phyloP scores from a whole-genome alignment of 2,797 vertebrate species.

The Decapterus maruadsi region DNA sequence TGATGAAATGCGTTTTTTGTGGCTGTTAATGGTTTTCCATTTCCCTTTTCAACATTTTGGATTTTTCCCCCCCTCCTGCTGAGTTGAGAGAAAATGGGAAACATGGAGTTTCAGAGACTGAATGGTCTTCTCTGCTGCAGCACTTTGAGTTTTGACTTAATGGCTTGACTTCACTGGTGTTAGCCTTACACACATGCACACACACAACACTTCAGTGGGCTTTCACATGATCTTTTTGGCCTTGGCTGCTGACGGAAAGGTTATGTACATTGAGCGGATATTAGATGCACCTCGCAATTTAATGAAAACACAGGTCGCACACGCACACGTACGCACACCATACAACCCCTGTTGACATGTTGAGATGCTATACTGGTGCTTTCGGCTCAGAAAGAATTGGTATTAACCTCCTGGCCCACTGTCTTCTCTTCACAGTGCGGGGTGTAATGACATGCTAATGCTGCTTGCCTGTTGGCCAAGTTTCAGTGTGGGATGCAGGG shows the following conservation, averaged over 20 bases:
- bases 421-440: slow-evolving; percentile 40
- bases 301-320: slow-evolving; percentile 8
- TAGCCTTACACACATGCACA: neutral
- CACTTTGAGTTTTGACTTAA: neutral
- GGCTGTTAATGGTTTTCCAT: neutral
- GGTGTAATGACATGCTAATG: slow-evolving; percentile 61
- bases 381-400: slow-evolving; percentile 36
- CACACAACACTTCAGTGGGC: neutral
- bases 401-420: slow-evolving; percentile 47
- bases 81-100: neutral
- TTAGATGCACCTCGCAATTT: neutral
- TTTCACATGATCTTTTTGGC: slow-evolving; percentile 14
- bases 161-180: neutral
- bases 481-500: slow-evolving; percentile 33
- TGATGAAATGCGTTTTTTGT: neutral
- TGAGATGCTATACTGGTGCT: slow-evolving; percentile 27
- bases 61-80: neutral
- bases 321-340: neutral
- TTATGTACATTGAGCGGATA: neutral
- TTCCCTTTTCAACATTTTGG: neutral
- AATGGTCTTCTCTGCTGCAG: neutral
- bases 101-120: neutral
- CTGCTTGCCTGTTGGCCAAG: slow-evolving; percentile 34
- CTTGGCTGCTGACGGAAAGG: neutral
- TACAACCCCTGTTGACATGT: slow-evolving; percentile 16